Percentiles rank a stretch among this genome's conserved stretches.
These are phyloP conservation scores for Lates calcarifer DNA, from an alignment of 2,113 vertebrate species.

Conservation along the genomic window DNA sequence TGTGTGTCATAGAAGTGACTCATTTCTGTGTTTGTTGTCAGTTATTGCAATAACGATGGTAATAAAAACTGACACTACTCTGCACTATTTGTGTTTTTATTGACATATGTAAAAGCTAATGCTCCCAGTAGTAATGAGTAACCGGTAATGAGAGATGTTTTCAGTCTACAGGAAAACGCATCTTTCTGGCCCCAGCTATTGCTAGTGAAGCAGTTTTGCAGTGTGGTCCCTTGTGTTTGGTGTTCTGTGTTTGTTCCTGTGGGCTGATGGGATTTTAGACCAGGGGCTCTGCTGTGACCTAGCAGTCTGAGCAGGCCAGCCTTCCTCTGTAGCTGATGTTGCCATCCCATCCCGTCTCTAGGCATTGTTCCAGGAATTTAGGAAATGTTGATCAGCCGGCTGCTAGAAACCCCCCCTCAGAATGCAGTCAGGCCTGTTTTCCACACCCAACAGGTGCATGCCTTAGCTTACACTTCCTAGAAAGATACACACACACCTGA, in stretches of 20 bases:
- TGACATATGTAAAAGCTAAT: background rate
- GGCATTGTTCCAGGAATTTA: conserved; percentile 66
- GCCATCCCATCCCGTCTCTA: conserved; percentile 24
- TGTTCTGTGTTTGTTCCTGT: background rate
- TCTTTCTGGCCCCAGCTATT: background rate
- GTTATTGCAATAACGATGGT: background rate
- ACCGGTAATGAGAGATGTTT: background rate
- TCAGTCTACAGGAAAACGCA: background rate
- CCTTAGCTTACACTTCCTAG: conserved; percentile 10
- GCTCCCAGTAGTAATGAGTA: background rate
- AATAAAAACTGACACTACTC: background rate
- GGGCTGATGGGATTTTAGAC: background rate
- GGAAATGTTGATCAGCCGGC: conserved; percentile 54
- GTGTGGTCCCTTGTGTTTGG: background rate
- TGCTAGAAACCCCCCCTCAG: conserved; percentile 28
- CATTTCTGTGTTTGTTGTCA: background rate
- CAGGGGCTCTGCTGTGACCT: background rate
- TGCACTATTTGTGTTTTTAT: background rate
- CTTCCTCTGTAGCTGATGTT: background rate
- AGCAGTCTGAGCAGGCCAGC: background rate
- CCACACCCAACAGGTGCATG: conserved; percentile 47
- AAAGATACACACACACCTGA: conserved; percentile 23
- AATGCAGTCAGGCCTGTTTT: conserved; percentile 67
- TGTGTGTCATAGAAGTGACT: background rate
- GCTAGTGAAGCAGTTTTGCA: background rate